Conservation (phyloP, 2,113 vertebrate genomes). For the Calypte anna region DNA sequence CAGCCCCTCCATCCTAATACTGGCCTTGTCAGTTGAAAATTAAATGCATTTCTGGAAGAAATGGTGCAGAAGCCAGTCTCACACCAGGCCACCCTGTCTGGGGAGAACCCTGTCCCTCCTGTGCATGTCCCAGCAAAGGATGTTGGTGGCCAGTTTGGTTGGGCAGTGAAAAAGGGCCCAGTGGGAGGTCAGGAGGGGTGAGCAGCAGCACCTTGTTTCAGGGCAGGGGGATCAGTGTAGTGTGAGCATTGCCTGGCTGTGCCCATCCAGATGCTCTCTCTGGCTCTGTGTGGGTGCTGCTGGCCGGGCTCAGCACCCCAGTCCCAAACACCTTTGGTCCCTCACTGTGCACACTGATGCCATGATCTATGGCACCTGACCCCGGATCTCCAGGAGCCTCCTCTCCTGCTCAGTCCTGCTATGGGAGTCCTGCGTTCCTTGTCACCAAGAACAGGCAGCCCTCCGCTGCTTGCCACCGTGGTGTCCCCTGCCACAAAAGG, state of each 20-base stretch:
- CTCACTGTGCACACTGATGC: accelerated
- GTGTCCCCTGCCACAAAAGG: not conserved
- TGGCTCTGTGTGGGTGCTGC: not conserved
- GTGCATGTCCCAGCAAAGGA: accelerated
- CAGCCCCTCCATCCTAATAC: not conserved
- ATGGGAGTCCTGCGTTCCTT: accelerated
- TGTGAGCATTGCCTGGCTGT: accelerated
- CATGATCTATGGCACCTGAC: accelerated
- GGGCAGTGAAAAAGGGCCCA: not conserved
- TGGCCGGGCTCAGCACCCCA: accelerated
- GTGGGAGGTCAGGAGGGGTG: not conserved
- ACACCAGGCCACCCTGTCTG: no score
- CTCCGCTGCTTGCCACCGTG: accelerated
- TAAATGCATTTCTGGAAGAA: not conserved
- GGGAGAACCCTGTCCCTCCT: not conserved
- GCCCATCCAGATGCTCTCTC: not conserved
- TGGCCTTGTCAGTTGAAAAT: not conserved
- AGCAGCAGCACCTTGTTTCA: not conserved
- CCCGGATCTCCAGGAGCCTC: accelerated
- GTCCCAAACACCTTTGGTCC: accelerated
- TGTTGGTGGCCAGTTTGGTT: accelerated
- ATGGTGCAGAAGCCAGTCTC: not conserved
- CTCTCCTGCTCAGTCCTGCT: not conserved
- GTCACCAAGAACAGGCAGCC: not conserved
- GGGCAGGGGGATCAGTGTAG: accelerated